phyloP scores from a whole-genome alignment of 1,140 invertebrate species.

The Melanaphis sacchari region DNA sequence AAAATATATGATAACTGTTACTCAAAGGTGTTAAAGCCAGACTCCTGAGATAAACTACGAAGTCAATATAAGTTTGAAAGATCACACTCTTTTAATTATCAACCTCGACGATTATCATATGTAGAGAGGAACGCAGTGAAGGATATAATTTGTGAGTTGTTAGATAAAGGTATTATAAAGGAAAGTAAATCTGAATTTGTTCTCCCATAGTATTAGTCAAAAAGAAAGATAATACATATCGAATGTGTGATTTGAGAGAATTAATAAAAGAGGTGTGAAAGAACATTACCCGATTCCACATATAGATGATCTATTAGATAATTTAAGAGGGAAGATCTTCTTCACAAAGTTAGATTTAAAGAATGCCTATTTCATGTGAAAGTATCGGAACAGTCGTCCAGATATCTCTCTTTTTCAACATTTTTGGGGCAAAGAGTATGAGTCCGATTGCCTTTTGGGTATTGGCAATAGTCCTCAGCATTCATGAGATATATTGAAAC shows the following conservation, averaged over 20 bases:
- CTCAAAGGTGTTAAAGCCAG: not conserved
- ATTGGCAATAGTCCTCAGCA: not conserved
- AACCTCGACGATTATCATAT: not conserved
- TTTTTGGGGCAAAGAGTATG: conserved; percentile 7
- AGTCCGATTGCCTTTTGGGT: conserved; percentile 22
- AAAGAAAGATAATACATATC: conserved; percentile 16
- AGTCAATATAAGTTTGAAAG: not conserved
- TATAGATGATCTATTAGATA: conserved; percentile 21
- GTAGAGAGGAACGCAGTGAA: not conserved
- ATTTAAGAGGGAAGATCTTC: not conserved
- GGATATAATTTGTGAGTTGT: conserved; percentile 39
- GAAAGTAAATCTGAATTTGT: conserved; percentile 16
- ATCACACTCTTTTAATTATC: not conserved
- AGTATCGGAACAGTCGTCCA: not conserved
- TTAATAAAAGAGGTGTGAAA: not conserved
- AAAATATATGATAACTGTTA: not conserved
- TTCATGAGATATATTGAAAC: conserved; percentile 15
- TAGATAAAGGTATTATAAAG: not conserved
- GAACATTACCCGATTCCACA: not conserved
- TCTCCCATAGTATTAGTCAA: conserved; percentile 6
- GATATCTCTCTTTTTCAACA: not conserved
- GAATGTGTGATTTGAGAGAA: conserved; percentile 28
- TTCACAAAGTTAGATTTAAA: conserved; percentile 40
- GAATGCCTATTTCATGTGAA: conserved; percentile 33
- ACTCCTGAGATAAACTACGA: not conserved